phyloP scores from a whole-genome alignment of 2,888 invertebrate species.

The Pseudococcus longispinus region DNA sequence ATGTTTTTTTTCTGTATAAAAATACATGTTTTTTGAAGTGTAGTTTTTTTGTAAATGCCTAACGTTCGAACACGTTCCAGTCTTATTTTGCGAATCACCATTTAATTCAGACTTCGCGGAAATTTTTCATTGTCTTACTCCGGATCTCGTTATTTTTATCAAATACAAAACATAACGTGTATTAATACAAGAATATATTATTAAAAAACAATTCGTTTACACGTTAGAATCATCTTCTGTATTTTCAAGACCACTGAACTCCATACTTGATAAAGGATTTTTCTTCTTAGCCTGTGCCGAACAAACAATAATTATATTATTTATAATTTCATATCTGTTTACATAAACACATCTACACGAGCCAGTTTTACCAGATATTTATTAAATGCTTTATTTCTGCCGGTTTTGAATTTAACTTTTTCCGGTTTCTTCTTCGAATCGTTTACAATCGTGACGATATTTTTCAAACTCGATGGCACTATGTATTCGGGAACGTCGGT shows the following conservation, averaged over 20 bases:
- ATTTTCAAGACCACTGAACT: slow-evolving; percentile 60
- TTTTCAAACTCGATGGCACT: slow-evolving; percentile 77
- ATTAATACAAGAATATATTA: background rate
- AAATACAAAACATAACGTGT: background rate
- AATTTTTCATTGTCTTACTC: background rate
- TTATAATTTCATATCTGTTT: background rate
- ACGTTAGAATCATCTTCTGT: background rate
- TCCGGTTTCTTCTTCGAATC: slow-evolving; percentile 57
- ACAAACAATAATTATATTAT: slow-evolving; percentile 57
- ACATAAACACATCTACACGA: background rate
- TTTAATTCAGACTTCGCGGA: no score
- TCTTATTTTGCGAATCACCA: no score
- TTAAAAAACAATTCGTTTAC: background rate
- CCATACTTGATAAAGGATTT: slow-evolving; percentile 74
- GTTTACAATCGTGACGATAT: slow-evolving; percentile 34
- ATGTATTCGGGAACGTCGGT: slow-evolving; percentile 93
- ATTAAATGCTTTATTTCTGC: slow-evolving; percentile 58
- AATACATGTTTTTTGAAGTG: no score
- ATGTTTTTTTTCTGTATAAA: no score
- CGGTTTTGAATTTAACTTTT: slow-evolving; percentile 57
- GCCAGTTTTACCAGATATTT: slow-evolving; percentile 60
- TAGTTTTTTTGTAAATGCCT: no score
- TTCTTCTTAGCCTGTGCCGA: slow-evolving; percentile 70
- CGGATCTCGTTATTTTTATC: background rate
- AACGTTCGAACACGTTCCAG: no score